Conservation (phyloP, 2,113 vertebrate species). For the Scatophagus argus region DNA sequence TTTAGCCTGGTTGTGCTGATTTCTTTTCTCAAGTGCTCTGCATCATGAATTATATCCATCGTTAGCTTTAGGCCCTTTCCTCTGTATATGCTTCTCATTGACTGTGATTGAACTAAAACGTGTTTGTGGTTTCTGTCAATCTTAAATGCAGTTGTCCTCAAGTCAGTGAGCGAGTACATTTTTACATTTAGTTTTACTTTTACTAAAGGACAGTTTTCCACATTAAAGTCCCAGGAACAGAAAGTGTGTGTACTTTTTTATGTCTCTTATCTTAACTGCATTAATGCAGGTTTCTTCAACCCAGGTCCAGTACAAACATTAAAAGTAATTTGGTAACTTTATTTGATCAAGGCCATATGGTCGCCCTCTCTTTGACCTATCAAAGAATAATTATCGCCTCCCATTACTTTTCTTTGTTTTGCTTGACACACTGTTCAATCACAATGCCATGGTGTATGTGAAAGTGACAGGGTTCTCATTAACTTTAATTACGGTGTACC, state of each 20-base stretch:
- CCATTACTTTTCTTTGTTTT: constrained; percentile 57
- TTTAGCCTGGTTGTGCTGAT: constrained; percentile 45
- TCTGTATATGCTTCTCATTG: neutral
- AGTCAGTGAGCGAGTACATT: neutral
- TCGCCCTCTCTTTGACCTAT: constrained; percentile 42
- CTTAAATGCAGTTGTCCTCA: neutral
- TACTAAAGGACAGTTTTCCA: neutral
- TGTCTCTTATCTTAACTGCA: neutral
- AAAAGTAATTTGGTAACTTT: constrained; percentile 24
- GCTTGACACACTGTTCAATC: constrained; percentile 47
- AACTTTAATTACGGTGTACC: constrained; percentile 68
- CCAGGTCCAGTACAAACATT: constrained; percentile 3
- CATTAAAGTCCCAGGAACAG: neutral
- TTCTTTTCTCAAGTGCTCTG: constrained; percentile 18
- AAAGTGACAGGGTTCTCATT: constrained; percentile 68
- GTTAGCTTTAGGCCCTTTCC: constrained; percentile 6
- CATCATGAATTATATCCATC: constrained; percentile 13
- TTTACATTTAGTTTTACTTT: neutral
- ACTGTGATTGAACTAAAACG: neutral
- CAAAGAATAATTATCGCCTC: constrained; percentile 41
- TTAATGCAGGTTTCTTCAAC: neutral
- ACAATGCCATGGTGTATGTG: constrained; percentile 37
- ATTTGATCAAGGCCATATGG: constrained; percentile 35
- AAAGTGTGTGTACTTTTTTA: constrained; percentile 5
- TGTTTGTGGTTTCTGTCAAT: neutral